phyloP scores from a whole-genome alignment of 2,797 vertebrate species.

The Dryobates pubescens region DNA sequence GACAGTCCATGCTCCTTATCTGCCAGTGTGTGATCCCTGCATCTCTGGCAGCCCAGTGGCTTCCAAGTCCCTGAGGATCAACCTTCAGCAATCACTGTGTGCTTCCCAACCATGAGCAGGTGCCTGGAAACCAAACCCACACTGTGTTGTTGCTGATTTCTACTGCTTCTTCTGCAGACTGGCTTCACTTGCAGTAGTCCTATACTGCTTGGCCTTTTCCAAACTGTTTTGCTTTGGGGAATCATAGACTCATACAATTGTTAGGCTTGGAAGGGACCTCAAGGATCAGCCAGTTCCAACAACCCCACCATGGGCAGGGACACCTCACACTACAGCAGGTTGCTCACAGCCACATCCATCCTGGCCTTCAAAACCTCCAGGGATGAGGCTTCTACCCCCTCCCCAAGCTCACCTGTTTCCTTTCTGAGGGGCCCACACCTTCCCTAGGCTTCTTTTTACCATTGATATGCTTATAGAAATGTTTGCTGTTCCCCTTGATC shows the following conservation, averaged over 20 bases:
- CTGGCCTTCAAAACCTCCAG: too few species aligned
- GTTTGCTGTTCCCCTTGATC: too few species aligned
- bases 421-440: too few species aligned
- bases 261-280: too few species aligned
- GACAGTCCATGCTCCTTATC: not conserved
- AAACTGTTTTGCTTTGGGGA: constrained; percentile 18
- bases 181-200: not conserved
- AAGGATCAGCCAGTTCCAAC: too few species aligned
- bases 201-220: not conserved
- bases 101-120: not conserved
- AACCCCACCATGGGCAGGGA: too few species aligned
- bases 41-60: not conserved
- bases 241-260: not conserved
- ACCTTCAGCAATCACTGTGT: not conserved
- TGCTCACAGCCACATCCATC: too few species aligned
- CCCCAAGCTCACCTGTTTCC: too few species aligned
- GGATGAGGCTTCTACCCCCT: too few species aligned
- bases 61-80: not conserved
- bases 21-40: not conserved
- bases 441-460: too few species aligned
- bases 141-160: not conserved
- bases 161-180: not conserved
- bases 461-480: too few species aligned
- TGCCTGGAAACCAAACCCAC: not conserved
- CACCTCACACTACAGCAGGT: too few species aligned